These are phyloP conservation scores for Notospermus geniculatus DNA, from an alignment of 1,140 invertebrate species.

Conservation along the genomic window DNA sequence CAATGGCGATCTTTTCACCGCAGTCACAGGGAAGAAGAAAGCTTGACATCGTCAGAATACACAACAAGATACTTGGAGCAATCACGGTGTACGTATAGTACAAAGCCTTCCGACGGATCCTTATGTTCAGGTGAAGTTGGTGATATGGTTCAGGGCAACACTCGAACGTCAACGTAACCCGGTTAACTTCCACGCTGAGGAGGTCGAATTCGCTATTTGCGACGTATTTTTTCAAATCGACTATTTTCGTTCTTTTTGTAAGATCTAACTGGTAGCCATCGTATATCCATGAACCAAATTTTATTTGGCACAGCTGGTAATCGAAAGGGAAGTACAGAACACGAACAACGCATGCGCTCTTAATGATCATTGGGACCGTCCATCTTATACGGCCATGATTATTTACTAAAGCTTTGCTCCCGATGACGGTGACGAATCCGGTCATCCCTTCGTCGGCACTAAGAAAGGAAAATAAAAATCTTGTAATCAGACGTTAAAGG, in stretches of 20 bases:
- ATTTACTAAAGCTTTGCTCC: conserved; percentile 39
- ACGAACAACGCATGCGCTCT: conserved; percentile 45
- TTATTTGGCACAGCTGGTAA: conserved; percentile 94
- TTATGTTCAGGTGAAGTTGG: conserved; percentile 36
- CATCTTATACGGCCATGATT: conserved; percentile 38
- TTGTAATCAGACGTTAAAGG: no score
- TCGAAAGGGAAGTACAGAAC: conserved; percentile 79
- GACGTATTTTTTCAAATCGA: conserved; percentile 40
- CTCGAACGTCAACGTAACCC: conserved; percentile 24
- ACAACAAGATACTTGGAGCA: conserved; percentile 51
- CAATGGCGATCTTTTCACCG: conserved; percentile 53
- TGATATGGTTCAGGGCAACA: conserved; percentile 44
- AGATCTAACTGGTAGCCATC: conserved; percentile 82
- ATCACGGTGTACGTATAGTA: conserved; percentile 55
- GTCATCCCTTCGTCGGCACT: conserved; percentile 42
- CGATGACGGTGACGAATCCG: conserved; percentile 46
- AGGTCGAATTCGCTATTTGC: conserved; percentile 45
- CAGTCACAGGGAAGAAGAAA: conserved; percentile 51
- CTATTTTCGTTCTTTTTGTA: conserved; percentile 18
- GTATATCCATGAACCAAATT: conserved; percentile 98
- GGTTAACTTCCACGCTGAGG: conserved; percentile 20
- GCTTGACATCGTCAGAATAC: conserved; percentile 47
- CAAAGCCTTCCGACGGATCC: conserved; percentile 43
- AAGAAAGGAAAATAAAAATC: no score
- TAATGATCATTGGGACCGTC: conserved; percentile 47